These are phyloP conservation scores for Corvus hawaiiensis DNA, from an alignment of 2,113 vertebrate species.

Conservation along the genomic window DNA sequence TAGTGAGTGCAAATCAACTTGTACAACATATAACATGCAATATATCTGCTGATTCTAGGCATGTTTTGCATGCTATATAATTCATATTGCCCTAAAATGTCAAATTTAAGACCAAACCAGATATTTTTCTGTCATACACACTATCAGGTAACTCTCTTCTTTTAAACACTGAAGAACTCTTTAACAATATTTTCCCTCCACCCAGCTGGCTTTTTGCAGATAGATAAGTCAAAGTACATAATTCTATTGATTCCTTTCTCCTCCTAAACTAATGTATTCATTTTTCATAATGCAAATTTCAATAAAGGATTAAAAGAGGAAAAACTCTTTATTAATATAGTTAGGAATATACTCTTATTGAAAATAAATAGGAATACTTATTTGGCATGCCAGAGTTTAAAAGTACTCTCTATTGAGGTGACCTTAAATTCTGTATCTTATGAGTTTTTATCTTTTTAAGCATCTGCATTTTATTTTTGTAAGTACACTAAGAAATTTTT, in stretches of 20 bases:
- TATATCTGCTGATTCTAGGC: not conserved
- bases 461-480: not conserved
- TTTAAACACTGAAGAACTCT: not conserved
- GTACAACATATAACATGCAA: not conserved
- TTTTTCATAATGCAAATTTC: not conserved
- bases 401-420: not conserved
- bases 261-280: not conserved
- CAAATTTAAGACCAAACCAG: not conserved
- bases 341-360: not conserved
- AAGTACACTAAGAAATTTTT: not conserved
- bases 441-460: not conserved
- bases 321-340: not conserved
- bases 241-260: not conserved
- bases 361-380: not conserved
- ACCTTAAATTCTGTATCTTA: not conserved
- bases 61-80: not conserved
- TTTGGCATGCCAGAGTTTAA: not conserved
- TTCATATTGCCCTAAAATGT: not conserved
- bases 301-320: not conserved
- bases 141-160: not conserved
- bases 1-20: not conserved
- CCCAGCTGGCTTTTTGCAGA: not conserved
- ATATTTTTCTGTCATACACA: not conserved
- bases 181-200: not conserved
- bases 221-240: not conserved